phyloP scores from a whole-genome alignment of 1,140 invertebrate species.

The Theocolax elegans region DNA sequence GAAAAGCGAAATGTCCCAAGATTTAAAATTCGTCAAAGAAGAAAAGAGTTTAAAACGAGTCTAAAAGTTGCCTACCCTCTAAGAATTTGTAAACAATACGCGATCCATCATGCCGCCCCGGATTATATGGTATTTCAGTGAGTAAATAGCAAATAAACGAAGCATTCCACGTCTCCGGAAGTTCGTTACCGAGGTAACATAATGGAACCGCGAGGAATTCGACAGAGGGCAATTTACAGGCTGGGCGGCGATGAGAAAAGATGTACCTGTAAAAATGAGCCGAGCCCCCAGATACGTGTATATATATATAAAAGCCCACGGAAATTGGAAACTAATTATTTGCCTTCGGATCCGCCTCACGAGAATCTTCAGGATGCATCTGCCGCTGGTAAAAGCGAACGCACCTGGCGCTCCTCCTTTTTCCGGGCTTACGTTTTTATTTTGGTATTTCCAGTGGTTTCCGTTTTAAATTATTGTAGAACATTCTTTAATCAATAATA shows the following conservation, averaged over 20 bases:
- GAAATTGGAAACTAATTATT: conserved; percentile 31
- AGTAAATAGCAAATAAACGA: not conserved
- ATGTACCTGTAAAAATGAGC: conserved; percentile 11
- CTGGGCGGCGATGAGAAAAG: not conserved
- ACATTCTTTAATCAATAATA: too few species aligned
- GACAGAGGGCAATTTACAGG: conserved; percentile 6
- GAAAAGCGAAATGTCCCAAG: too few species aligned
- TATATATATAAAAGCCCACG: not conserved
- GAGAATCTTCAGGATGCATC: not conserved
- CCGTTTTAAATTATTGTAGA: too few species aligned
- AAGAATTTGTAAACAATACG: too few species aligned
- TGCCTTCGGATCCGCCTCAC: not conserved
- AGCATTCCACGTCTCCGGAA: conserved; percentile 21
- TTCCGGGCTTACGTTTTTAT: conserved; percentile 1
- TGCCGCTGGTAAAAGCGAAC: not conserved
- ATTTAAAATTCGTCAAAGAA: too few species aligned
- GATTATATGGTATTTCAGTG: too few species aligned
- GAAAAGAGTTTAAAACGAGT: too few species aligned
- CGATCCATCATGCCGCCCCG: too few species aligned
- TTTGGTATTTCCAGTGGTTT: not conserved
- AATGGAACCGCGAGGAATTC: conserved; percentile 11
- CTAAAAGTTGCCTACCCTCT: too few species aligned
- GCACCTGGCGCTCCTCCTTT: not conserved
- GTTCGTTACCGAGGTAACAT: conserved; percentile 11
- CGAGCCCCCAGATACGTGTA: not conserved